Evolutionary conservation across 2,797 vertebrate species (phyloP), one percentile per base, ranked within the genome.

Genomic region (Dermochelys coriacea): DNA sequence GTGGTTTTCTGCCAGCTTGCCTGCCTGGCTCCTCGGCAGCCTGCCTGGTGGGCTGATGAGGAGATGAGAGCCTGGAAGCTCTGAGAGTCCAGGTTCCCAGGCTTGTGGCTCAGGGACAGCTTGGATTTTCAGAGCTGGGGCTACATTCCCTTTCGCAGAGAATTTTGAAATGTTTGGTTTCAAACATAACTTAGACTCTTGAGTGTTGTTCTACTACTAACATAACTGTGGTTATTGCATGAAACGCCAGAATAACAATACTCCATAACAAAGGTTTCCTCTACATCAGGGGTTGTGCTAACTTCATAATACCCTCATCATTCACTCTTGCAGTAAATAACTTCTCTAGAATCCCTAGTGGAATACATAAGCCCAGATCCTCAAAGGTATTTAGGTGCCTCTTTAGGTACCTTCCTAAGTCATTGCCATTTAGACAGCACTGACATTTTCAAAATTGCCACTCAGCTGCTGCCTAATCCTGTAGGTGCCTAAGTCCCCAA

Each of bases 61-160:
- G 34, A 81, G 4, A 1, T 34, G 1, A 0, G n/a, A 3, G 0
- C 15, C n/a, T 15, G 59, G 51, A 2, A 5, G 1, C 47, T 12
- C 52, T 86, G 12, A 34, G 9, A 45, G 5, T 7, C 41, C 21
- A 51, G 3, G 2, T 2, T 31, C 68, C 68, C 68, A 71, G n/a
- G 19, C 9, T 41, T 9, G 2, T 86, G 34, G 37, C 6, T 1
- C 1, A 4, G 41, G 27, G 14, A 4, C 12, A 19, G 12, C 0
- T 12, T 52, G 12, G 8, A 11, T 8, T 18, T 31, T n/a, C 41
- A 47, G 41, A 71, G 68, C 68, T 68, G 64, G n/a, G 34, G 34
- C n/a, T 37, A 34, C 34, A 68, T 37, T 68, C n/a, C 64, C 16
- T 37, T 37, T 68, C 18, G n/a, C 19, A 21, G 0, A 80, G 0